Base-by-base conservation (phyloP, 2,888 invertebrate species). In the Lomographa bimaculata region DNA sequence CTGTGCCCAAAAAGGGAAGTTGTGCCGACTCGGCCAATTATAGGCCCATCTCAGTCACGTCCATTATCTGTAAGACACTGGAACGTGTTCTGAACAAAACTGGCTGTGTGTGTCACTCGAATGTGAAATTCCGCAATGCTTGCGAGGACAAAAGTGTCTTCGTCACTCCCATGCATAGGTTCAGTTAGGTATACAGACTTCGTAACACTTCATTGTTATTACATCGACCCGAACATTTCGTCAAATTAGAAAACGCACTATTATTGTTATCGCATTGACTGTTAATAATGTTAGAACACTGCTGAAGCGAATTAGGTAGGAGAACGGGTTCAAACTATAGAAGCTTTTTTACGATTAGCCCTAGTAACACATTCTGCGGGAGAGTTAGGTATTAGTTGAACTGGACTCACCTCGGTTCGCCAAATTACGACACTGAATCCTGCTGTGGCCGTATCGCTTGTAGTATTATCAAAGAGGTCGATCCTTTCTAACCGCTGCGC, bases 401-500 rank as follows among this genome's bases (percentile, higher is more conserved):
- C 11, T 7, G 12, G 10, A 19, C 19, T 20, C 29, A 7, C 18
- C 9, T 11, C 2, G 18, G 20, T 20, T 29, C 7, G 17, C 1
- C 7, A 29, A 12, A 19, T 20, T 29, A 29, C 29, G 29, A 12
- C 29, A 19, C 12, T 30, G 29, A 3, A 20, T 20, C 20, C 9
- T 19, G 11, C 20, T 20, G 7, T 30, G 29, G n/a, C 20, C 20
- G 9, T 10, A 30, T 7, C 14, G 19, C 9, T 9, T 30, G 20
- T 20, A 30, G 20, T 20, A 20, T n/a, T 7, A 7, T 2, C 20
- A 20, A 2, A 2, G n/a, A 1, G 20, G 20, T 2, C 20, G 20
- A 1, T 7, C 7, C 7, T 20, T 20, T 7, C 7, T 20, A 2
- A 18, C 18, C 2, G 18, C 6, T 7, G 6, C 7, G 7, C 20